Conservation (phyloP, 2,888 invertebrate genomes). For the Polydrusus cervinus region DNA sequence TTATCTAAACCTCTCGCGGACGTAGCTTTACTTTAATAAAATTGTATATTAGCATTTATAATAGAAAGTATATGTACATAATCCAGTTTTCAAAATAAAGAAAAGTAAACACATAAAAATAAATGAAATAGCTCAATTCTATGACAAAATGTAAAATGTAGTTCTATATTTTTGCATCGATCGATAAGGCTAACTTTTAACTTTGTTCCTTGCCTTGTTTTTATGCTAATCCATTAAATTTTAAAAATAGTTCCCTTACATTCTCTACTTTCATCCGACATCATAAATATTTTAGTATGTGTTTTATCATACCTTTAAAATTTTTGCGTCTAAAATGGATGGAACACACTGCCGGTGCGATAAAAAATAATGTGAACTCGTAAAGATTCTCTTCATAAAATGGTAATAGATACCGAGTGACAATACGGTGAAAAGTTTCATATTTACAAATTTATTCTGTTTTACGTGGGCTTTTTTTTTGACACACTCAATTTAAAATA, state of each 20-base stretch:
- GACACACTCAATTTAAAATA: too few relatives aligned
- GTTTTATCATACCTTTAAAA: conserved; percentile 7
- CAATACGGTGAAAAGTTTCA: not conserved
- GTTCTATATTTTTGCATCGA: too few relatives aligned
- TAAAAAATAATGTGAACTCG: conserved; percentile 10
- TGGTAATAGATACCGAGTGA: not conserved
- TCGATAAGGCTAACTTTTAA: not conserved
- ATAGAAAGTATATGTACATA: too few relatives aligned
- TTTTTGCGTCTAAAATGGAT: not conserved
- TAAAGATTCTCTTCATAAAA: not conserved
- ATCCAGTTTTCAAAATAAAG: too few relatives aligned
- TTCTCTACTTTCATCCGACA: not conserved
- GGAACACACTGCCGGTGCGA: not conserved
- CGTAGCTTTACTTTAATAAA: too few relatives aligned
- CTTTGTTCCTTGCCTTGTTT: not conserved
- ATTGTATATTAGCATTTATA: too few relatives aligned
- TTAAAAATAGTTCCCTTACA: conserved; percentile 5
- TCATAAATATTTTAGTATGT: conserved; percentile 9
- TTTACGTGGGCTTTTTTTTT: not conserved
- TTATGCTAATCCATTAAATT: conserved; percentile 4
- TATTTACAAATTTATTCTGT: not conserved
- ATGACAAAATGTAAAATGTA: too few relatives aligned
- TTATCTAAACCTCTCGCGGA: too few relatives aligned
- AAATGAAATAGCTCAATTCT: too few relatives aligned
- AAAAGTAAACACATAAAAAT: too few relatives aligned